These are phyloP conservation scores for Apostichopus californicus DNA, from an alignment of 35 echinoderm and acorn worm species.

Conservation along the genomic window DNA sequence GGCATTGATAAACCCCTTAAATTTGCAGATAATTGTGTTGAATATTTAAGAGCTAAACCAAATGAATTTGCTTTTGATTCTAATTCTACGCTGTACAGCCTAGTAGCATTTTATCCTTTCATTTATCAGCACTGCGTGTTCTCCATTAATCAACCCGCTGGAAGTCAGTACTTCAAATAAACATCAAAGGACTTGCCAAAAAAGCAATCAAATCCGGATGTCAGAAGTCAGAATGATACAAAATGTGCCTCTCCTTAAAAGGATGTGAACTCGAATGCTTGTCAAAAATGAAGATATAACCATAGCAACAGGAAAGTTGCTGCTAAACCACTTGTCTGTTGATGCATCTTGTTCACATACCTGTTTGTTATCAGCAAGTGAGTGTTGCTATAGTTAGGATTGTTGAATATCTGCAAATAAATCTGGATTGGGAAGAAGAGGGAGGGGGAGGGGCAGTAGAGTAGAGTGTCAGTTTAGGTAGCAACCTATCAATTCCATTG, in stretches of 20 bases:
- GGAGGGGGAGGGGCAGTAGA: background rate
- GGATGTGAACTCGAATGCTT: background rate
- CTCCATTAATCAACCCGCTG: too few relatives aligned
- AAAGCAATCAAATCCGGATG: background rate
- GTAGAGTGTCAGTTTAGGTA: too few relatives aligned
- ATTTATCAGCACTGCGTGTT: too few relatives aligned
- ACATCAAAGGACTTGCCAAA: too few relatives aligned
- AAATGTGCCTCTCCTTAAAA: background rate
- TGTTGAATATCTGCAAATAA: background rate
- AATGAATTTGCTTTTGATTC: too few relatives aligned
- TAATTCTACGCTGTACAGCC: too few relatives aligned
- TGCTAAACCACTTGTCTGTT: background rate
- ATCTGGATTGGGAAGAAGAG: background rate
- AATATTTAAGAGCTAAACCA: too few relatives aligned
- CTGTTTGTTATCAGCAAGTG: background rate
- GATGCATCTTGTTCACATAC: background rate
- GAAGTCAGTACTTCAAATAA: too few relatives aligned
- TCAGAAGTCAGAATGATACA: background rate
- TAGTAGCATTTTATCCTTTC: too few relatives aligned
- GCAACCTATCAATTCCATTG: too few relatives aligned
- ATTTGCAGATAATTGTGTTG: too few relatives aligned
- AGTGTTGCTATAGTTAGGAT: background rate
- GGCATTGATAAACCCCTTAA: too few relatives aligned
- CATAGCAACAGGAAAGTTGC: background rate
- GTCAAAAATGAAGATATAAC: background rate